Percentiles rank a stretch among this genome's conserved stretches.
These are phyloP conservation scores for Leuctra nigra DNA, from an alignment of 2,888 invertebrate species.

Conservation along the genomic window DNA sequence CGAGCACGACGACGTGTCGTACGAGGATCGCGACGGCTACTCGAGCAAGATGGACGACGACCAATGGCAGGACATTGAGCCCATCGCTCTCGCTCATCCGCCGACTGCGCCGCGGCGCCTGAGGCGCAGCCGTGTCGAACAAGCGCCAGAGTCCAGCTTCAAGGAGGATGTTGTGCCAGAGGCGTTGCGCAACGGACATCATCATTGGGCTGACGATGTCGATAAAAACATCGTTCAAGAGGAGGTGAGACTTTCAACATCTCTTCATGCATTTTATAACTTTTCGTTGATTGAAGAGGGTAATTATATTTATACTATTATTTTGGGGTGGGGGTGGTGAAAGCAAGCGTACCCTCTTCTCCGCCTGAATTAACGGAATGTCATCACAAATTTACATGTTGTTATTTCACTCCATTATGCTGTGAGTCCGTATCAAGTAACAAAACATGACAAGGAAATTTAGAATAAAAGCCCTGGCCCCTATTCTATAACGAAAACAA, in stretches of 20 bases:
- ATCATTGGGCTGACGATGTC: slow-evolving; percentile 21
- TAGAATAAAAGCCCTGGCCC: too few species aligned
- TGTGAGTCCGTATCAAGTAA: too few species aligned
- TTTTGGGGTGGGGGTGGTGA: too few species aligned
- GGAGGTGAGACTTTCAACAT: slow-evolving; percentile 3
- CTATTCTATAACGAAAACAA: too few species aligned
- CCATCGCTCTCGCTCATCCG: slow-evolving; percentile 43
- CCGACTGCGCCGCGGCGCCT: slow-evolving; percentile 37
- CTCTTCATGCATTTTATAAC: slow-evolving; percentile 10
- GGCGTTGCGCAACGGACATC: slow-evolving; percentile 23
- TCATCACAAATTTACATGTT: too few species aligned
- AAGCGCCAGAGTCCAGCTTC: neutral
- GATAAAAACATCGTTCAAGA: slow-evolving; percentile 23
- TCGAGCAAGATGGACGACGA: neutral
- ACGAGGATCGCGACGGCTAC: slow-evolving; percentile 8
- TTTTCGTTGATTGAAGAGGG: too few species aligned
- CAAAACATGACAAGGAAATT: too few species aligned
- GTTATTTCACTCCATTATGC: too few species aligned
- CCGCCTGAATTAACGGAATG: too few species aligned
- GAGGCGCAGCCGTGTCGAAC: slow-evolving; percentile 35
- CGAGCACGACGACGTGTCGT: slow-evolving; percentile 11
- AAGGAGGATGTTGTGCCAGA: neutral
- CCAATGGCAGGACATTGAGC: slow-evolving; percentile 36
- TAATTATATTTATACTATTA: too few species aligned
- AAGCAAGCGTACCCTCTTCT: too few species aligned